Evolutionary conservation across 2,888 invertebrate genomes (phyloP).

Genomic region (Pseudanteris insignis): DNA sequence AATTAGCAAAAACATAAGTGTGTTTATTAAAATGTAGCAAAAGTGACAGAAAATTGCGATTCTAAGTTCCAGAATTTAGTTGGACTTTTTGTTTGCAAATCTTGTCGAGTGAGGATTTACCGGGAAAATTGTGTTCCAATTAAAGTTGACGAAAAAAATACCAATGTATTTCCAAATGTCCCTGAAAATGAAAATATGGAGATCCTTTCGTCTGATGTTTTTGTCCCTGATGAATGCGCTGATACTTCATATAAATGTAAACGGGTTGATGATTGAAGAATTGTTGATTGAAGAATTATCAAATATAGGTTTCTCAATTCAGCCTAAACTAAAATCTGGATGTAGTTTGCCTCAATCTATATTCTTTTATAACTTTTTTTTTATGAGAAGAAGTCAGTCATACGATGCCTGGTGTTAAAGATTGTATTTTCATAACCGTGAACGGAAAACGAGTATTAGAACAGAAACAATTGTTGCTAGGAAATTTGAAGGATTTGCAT

Average conservation of each 20-base stretch:
- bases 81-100: constrained; percentile 18
- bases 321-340: too few species aligned
- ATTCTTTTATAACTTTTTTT: constrained; percentile 7
- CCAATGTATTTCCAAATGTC: too few species aligned
- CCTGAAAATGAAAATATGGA: too few species aligned
- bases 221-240: too few species aligned
- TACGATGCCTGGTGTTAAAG: constrained; percentile 9
- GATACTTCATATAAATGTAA: too few species aligned
- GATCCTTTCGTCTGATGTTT: too few species aligned
- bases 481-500: constrained; percentile 3
- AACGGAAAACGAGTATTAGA: constrained; percentile 7
- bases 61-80: constrained; percentile 13
- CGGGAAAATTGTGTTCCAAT: too few species aligned
- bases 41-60: constrained; percentile 15
- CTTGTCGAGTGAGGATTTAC: too few species aligned
- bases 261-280: constrained; percentile 22
- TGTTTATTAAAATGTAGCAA: constrained; percentile 11
- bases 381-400: constrained; percentile 11
- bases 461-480: constrained; percentile 8
- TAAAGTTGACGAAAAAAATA: too few species aligned
- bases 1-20: constrained; percentile 16
- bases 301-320: too few species aligned
- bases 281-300: constrained; percentile 8
- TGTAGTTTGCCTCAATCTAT: constrained; percentile 1
- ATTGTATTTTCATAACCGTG: constrained; percentile 8